phyloP scores from a whole-genome alignment of 2,797 vertebrate species.

The Momotus momota region DNA sequence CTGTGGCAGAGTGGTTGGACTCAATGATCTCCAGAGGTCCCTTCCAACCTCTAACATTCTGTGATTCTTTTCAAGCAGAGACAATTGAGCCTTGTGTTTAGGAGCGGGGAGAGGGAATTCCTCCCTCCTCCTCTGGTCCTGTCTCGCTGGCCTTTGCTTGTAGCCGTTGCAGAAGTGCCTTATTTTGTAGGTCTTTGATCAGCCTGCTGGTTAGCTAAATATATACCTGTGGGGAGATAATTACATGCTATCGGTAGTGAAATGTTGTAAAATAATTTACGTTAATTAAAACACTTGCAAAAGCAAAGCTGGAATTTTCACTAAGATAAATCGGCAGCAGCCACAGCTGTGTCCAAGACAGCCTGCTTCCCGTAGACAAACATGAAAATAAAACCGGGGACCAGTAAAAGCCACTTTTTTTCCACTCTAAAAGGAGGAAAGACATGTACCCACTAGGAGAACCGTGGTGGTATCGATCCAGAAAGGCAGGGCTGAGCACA shows the following conservation, averaged over 20 bases:
- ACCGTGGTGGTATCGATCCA: background rate
- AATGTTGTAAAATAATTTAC: slow-evolving; percentile 61
- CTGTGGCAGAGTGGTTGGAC: no score
- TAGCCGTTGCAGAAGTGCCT: background rate
- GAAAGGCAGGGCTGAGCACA: background rate
- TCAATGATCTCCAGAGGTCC: no score
- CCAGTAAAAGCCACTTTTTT: background rate
- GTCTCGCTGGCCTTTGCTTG: background rate
- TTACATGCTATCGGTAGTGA: slow-evolving; percentile 65
- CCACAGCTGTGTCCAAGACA: background rate
- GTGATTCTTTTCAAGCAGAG: background rate
- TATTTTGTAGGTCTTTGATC: slow-evolving; percentile 50
- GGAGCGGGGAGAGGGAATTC: background rate
- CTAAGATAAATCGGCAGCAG: background rate
- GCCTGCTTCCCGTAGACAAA: background rate
- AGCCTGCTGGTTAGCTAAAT: slow-evolving; percentile 58
- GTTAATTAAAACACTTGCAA: slow-evolving; percentile 58
- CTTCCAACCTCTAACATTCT: no score
- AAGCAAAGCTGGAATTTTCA: slow-evolving; percentile 45
- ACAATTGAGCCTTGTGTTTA: background rate
- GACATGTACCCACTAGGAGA: background rate
- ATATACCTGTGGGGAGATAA: slow-evolving; percentile 69
- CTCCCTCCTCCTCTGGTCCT: background rate
- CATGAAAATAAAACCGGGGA: background rate
- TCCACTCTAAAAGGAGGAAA: background rate